Evolutionary conservation across 2,888 invertebrate genomes (phyloP).

Genomic region (Schizaphis graminum): DNA sequence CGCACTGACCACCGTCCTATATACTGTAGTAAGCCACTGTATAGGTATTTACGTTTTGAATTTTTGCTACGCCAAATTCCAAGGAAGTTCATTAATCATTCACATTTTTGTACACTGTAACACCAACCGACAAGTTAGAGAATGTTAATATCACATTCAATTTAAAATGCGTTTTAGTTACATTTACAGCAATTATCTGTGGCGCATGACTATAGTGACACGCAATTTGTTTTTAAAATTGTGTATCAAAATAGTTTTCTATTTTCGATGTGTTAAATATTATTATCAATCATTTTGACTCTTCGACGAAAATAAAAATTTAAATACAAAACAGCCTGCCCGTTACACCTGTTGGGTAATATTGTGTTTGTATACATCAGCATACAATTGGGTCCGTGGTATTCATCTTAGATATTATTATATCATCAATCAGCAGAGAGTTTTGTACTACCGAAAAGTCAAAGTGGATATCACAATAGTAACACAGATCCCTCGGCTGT

Average conservation of each 20-base stretch:
- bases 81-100: background rate
- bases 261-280: conserved; percentile 1
- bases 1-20: background rate
- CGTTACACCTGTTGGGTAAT: conserved; percentile 42
- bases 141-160: background rate
- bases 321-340: background rate
- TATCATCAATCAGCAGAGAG: conserved; percentile 45
- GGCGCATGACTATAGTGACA: background rate
- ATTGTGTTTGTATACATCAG: background rate
- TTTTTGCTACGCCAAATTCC: background rate
- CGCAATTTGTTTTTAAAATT: background rate
- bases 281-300: conserved; percentile 3
- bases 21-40: background rate
- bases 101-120: background rate
- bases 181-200: background rate
- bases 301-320: background rate
- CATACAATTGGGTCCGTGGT: background rate
- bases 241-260: background rate
- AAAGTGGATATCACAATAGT: conserved; percentile 28
- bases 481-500: conserved; percentile 21
- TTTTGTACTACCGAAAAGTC: conserved; percentile 36
- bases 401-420: conserved; percentile 13
- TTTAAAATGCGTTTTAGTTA: background rate
- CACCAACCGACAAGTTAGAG: background rate
- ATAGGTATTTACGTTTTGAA: background rate